Conservation (phyloP, 64 coral and sea anemone species). For the Montipora sp. region DNA sequence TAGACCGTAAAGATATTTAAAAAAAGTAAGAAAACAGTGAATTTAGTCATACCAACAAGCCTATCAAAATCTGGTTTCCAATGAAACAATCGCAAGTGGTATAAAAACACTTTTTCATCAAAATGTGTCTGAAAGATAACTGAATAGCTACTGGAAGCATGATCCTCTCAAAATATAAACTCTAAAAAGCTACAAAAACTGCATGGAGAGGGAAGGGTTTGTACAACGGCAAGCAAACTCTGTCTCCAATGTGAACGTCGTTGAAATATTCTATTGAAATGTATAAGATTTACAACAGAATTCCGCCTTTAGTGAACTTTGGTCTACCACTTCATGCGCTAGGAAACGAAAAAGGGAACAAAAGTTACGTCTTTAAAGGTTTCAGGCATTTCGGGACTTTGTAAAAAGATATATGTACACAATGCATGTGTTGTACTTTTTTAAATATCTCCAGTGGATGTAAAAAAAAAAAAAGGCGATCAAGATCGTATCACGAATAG, state of each 20-base stretch:
- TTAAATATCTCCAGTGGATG: neutral
- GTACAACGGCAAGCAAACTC: neutral
- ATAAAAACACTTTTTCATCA: neutral
- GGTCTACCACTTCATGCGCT: too few relatives aligned
- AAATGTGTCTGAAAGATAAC: neutral
- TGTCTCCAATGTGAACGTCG: constrained; percentile 1
- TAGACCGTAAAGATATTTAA: too few relatives aligned
- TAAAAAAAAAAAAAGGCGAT: neutral
- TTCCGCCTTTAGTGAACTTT: neutral
- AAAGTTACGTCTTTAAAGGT: too few relatives aligned
- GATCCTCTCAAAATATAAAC: neutral
- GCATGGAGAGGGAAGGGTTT: neutral
- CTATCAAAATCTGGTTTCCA: neutral
- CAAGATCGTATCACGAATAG: neutral
- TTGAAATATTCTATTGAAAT: neutral
- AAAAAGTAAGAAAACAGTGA: too few relatives aligned
- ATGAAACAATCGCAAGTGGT: neutral
- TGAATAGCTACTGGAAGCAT: constrained; percentile 3
- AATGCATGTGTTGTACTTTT: neutral
- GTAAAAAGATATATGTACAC: neutral
- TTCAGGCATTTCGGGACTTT: neutral
- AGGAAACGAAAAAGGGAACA: too few relatives aligned
- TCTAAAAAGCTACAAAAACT: neutral
- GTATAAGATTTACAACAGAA: neutral
- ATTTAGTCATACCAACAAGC: too few relatives aligned